Conservation (phyloP, 2,888 invertebrate genomes). For the Dynastes grantii region DNA sequence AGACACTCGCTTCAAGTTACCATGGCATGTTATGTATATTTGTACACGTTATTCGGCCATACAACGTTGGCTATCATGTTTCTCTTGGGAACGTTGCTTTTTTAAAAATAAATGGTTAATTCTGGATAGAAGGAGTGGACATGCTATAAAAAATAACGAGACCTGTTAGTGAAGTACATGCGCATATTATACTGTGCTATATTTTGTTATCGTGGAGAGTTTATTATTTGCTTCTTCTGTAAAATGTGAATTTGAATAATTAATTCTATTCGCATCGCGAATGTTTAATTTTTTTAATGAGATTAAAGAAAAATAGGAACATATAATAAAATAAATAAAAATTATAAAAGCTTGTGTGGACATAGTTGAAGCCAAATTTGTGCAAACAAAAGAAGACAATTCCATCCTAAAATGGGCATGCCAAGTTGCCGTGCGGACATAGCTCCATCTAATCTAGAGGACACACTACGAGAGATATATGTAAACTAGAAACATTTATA, state of each 20-base stretch:
- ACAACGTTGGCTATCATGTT: background rate
- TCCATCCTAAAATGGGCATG: no score
- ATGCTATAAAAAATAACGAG: slow-evolving; percentile 9
- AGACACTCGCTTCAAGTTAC: background rate
- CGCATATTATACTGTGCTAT: background rate
- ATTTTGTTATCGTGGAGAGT: background rate
- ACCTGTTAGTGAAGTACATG: slow-evolving; percentile 1
- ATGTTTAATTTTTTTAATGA: no score
- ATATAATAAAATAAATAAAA: no score
- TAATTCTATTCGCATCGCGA: no score
- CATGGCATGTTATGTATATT: background rate
- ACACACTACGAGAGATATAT: no score
- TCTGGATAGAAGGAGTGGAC: background rate
- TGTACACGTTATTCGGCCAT: background rate
- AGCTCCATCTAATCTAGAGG: no score
- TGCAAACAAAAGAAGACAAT: no score
- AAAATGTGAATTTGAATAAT: background rate
- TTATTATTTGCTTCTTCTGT: background rate
- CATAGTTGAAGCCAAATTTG: no score
- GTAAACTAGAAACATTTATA: no score
- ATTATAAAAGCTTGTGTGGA: no score
- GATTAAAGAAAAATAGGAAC: no score
- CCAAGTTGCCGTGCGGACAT: no score
- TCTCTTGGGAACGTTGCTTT: background rate
- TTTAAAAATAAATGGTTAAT: slow-evolving; percentile 21